Base-by-base conservation (phyloP, 2,113 vertebrate genomes). In the Crotophaga sulcirostris region DNA sequence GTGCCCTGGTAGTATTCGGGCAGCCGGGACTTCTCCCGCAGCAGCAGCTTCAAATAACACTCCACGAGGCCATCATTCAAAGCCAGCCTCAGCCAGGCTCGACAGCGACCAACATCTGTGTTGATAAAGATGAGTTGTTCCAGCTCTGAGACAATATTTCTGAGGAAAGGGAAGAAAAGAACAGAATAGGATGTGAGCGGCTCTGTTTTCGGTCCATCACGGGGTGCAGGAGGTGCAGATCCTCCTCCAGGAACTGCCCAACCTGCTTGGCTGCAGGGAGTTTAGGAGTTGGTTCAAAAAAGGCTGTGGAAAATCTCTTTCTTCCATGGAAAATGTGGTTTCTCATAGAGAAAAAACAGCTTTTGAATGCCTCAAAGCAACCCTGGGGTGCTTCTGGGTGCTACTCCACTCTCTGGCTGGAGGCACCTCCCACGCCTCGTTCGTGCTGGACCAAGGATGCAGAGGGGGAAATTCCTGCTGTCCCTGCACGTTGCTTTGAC, bases 41-140 rank as follows among this genome's bases (percentile, higher is more conserved):
- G 98, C 52, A 99, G 97, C 19, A 99, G 98, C 3, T 97, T 96
- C 34, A 99, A 91, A 97, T 99, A 99, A 92, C 99, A 99, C 92
- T 99, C 99, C 97, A 99, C 84, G 34, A 99, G 98, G 16, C 99
- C 98, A 0, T 99, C 99, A 3, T 99, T 99, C 28, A 99, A 97
- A 0, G 99, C 99, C 92, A 99, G 97, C 9, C 99, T 96, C 69
- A 99, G 98, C 99, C 99, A 99, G 5, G 99, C 99, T 25, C 99
- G 98, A 93, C 99, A 99, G 51, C 99, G 98, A 21, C 99, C 99
- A 18, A 99, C 98, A 0, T 99, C 99, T 0, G 99, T 99, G 62
- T 97, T 98, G 91, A 99, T 98, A 11, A 99, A 99, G 94, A 96
- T 97, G 94, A 99, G 96, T 9, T 98, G 98, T 45, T 99, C 99